phyloP scores from a whole-genome alignment of 2,797 vertebrate species.

The Tokudaia tokunoshimensis region DNA sequence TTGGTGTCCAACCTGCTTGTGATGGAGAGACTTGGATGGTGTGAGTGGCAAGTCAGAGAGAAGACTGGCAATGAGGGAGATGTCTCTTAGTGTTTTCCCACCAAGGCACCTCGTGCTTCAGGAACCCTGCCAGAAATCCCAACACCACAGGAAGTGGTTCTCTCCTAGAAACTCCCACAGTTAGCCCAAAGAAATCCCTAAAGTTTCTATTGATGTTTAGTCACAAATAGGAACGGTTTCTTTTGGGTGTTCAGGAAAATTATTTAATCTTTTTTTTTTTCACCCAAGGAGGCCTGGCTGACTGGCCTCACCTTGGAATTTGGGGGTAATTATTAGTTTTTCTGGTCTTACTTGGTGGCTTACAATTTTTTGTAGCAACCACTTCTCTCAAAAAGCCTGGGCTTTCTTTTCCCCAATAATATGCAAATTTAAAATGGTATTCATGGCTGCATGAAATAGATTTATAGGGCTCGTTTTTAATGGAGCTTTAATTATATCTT shows the following conservation, averaged over 20 bases:
- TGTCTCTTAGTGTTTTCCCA: constrained; percentile 70
- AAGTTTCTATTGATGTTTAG: constrained; percentile 57
- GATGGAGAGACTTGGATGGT: constrained; percentile 44
- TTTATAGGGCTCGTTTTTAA: constrained; percentile 1
- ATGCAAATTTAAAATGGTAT: constrained; percentile 58
- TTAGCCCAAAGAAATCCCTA: constrained; percentile 37
- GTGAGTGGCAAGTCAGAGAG: constrained; percentile 64
- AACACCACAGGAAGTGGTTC: not conserved
- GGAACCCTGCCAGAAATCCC: constrained; percentile 1
- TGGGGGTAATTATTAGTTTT: constrained; percentile 15
- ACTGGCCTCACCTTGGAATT: constrained; percentile 11
- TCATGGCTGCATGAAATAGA: not conserved
- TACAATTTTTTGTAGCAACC: constrained; percentile 25
- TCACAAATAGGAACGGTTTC: constrained; percentile 1
- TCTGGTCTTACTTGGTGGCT: constrained; percentile 22
- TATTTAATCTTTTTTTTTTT: constrained; percentile 28
- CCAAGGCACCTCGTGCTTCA: constrained; percentile 25
- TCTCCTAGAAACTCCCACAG: not conserved
- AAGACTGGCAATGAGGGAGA: not conserved
- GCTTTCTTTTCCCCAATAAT: constrained; percentile 49
- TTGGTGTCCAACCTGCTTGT: constrained; percentile 64
- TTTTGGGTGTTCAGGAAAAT: constrained; percentile 31
- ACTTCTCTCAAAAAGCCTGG: constrained; percentile 26
- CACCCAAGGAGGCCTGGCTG: constrained; percentile 22
- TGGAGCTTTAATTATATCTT: not conserved